Conservation (phyloP, 2,888 invertebrate genomes). For the Priocnemis perturbator region DNA sequence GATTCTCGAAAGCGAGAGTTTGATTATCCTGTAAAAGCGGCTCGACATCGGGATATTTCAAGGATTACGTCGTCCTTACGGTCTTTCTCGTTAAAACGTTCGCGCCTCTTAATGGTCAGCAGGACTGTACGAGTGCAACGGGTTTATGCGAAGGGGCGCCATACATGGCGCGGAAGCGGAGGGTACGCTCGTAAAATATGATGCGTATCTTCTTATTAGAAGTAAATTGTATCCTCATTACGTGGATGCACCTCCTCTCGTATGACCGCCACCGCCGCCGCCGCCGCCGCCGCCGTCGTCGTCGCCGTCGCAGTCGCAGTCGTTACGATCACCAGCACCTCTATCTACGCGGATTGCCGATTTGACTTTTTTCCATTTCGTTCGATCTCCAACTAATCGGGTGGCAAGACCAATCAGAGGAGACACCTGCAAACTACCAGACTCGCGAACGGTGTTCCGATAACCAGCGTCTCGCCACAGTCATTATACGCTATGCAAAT, state of each 20-base stretch:
- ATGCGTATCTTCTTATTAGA: conserved; percentile 72
- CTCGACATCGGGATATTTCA: not conserved
- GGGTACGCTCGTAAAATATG: conserved; percentile 68
- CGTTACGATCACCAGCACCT: too few relatives aligned
- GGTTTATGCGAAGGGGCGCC: conserved; percentile 52
- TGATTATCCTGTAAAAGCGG: not conserved
- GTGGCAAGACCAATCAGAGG: too few relatives aligned
- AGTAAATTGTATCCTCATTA: conserved; percentile 72
- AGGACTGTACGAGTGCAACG: conserved; percentile 38
- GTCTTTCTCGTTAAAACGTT: conserved; percentile 48
- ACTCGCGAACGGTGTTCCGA: too few relatives aligned
- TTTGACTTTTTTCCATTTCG: too few relatives aligned
- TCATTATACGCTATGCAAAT: too few relatives aligned
- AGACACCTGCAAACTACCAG: not conserved
- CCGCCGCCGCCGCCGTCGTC: too few relatives aligned
- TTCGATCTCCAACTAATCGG: too few relatives aligned
- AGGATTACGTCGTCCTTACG: conserved; percentile 38
- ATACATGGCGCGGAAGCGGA: conserved; percentile 59
- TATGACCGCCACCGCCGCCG: conserved; percentile 10
- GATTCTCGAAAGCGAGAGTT: too few relatives aligned
- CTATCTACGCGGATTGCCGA: too few relatives aligned
- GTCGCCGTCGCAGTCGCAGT: too few relatives aligned
- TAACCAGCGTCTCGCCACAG: too few relatives aligned
- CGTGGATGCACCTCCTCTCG: conserved; percentile 30
- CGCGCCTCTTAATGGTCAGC: conserved; percentile 51